A percentile compares a stretch with the other conserved stretches of the same genome.
Evolutionary conservation across 2,888 invertebrate species (phyloP).

Genomic region (Rhorus exstirpatorius): DNA sequence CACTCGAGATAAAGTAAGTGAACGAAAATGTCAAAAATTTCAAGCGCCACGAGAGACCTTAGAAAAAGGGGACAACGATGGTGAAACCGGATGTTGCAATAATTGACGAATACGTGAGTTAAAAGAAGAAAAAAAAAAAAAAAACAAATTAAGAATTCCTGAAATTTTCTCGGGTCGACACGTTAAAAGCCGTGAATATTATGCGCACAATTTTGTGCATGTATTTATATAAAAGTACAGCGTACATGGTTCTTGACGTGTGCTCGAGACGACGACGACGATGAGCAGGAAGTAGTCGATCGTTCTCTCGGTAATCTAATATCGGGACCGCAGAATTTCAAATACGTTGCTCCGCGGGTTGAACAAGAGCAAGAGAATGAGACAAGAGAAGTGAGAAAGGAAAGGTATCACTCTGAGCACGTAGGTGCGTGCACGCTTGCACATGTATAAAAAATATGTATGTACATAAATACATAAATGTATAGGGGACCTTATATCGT

Average conservation of each 20-base stretch:
- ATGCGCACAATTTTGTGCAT: constrained; percentile 9
- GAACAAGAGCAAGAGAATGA: constrained; percentile 42
- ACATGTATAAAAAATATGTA: constrained; percentile 3
- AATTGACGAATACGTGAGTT: constrained; percentile 26
- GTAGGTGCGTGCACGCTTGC: constrained; percentile 47
- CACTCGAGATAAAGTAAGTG: constrained; percentile 14
- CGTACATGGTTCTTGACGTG: constrained; percentile 62
- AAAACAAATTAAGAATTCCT: constrained; percentile 26
- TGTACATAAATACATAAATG: constrained; percentile 15
- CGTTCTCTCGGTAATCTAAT: constrained; percentile 77
- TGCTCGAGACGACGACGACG: constrained; percentile 63
- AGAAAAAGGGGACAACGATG: constrained; percentile 13
- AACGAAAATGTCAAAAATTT: background rate
- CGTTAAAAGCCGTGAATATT: constrained; percentile 52
- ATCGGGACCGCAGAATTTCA: constrained; percentile 74
- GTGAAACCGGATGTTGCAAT: constrained; percentile 50
- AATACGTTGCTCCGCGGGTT: constrained; percentile 61
- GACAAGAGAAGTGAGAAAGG: constrained; percentile 31
- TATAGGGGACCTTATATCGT: background rate
- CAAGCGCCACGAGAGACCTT: constrained; percentile 17
- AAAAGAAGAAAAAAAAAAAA: constrained; percentile 11
- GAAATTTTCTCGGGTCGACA: constrained; percentile 48
- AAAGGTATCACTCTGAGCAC: constrained; percentile 45
- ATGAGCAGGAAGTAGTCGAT: constrained; percentile 78
- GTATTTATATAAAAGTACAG: constrained; percentile 9